Base-by-base conservation (phyloP, 1,140 invertebrate genomes). In the Hesperophylax magnus region DNA sequence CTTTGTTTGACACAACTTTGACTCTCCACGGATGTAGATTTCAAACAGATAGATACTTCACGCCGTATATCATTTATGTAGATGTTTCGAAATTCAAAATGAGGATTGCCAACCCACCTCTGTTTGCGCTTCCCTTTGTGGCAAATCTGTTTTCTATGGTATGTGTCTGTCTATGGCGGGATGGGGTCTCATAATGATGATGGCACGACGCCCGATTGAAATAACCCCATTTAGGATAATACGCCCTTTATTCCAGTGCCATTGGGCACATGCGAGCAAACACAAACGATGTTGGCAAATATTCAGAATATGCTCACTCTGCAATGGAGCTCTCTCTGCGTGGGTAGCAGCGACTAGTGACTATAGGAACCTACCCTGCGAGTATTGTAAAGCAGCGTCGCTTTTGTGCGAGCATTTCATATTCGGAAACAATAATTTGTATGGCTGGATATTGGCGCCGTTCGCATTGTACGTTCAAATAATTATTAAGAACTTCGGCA, bases 171-270 rank as follows among this genome's bases (percentile, higher is more conserved):
- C 22, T 56, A 75, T 27, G 18, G n/a, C 18, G 39, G 34, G n/a
- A 53, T 22, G 15, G 15, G 31, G 39, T 18, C 15, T 17, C 27
- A 58, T 72, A 67, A 81, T 72, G 65, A 81, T 78, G 76, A 81
- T 81, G 79, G 54, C 80, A 67, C 67, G 61, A 76, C 56, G 39
- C 20, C 8, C 31, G 80, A 81, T 78, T 81, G 60, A 81, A 81
- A 81, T 72, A 81, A 81, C 80, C 75, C 80, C 80, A 69, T 81
- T 77, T 61, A 22, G 80, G 75, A 78, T 81, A 78, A 81, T 77
- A 78, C 56, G 47, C 75, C 76, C 80, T 81, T 81, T 78, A 81
- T 81, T 78, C 53, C 63, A 67, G 11, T 56, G 71, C 71, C 71
- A 58, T 75, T 58, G 53, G 71, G 54, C 71, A 54, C 52, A 75